Evolutionary conservation across 1,140 invertebrate species (phyloP), one percentile per base, ranked within the genome.

Genomic region (Bicyclus anynana): DNA sequence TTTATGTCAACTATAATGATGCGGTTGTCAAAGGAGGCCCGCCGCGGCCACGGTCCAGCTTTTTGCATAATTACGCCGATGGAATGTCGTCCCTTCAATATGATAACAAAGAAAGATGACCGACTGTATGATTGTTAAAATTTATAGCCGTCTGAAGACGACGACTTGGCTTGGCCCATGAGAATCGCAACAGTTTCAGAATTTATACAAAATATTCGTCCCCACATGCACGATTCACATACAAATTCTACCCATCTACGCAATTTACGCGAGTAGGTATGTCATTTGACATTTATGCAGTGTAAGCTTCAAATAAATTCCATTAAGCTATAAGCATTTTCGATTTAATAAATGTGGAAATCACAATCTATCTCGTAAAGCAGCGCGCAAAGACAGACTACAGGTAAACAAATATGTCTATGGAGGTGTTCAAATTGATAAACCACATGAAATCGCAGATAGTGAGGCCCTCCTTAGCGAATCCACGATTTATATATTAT

Each of bases 101-200:
- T 85, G 71, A 84, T 85, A 84, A 84, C 80, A 87, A 88, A 88
- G 83, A 83, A 85, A 88, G 76, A 85, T 86, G 79, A 88, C 76
- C 72, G 65, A 65, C 68, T 70, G 59, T 80, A 78, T 80, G 73
- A 85, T 85, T 75, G 70, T 62, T 71, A 58, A 75, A 72, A 82
- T 86, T 86, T 84, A 84, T 86, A 61, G 74, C 73, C 50, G 59
- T 70, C 69, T 67, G 37, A 63, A 62, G 53, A 44, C 54, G 48
- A 63, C 42, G 50, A 59, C 64, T 70, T 69, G 66, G 59, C 40
- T 60, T 42, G 66, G 37, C 38, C 70, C 68, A 61, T 74, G 78
- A 67, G 78, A 81, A 78, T 59, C 52, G 35, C 16, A 53, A 27
- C 38, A 66, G 16, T 35, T 47, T 47, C 20, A 47, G 44, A 27